These are phyloP conservation scores for Eubasilissa splendida DNA, from an alignment of 2,888 invertebrate genomes.

Conservation along the genomic window DNA sequence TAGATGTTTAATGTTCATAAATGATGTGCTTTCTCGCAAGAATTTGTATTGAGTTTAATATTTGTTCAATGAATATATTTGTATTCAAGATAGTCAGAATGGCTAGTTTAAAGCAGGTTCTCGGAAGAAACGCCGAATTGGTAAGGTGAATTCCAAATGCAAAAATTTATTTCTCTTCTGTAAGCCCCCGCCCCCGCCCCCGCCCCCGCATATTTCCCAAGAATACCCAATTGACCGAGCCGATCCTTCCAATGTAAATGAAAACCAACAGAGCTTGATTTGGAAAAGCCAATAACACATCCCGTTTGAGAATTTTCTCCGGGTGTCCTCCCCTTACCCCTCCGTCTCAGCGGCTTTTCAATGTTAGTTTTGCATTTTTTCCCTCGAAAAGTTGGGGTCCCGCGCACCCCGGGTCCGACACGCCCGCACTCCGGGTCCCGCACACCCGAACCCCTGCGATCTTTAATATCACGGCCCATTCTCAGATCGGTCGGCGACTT, in stretches of 20 bases:
- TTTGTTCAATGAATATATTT: too few species aligned
- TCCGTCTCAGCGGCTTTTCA: neutral
- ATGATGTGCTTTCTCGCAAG: too few species aligned
- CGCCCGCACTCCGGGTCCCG: neutral
- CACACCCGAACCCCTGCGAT: neutral
- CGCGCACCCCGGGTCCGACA: neutral
- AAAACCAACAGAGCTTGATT: slow-evolving; percentile 7
- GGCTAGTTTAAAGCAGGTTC: too few species aligned
- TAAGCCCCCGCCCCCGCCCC: neutral
- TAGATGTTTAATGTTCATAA: too few species aligned
- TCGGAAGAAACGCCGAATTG: neutral
- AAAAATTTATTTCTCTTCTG: too few species aligned
- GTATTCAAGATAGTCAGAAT: too few species aligned
- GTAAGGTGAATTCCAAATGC: too few species aligned
- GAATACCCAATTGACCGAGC: slow-evolving; percentile 12
- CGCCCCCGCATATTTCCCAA: neutral
- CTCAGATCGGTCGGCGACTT: neutral
- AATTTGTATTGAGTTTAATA: too few species aligned
- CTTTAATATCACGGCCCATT: slow-evolving; percentile 26
- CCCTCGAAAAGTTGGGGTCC: slow-evolving; percentile 19
- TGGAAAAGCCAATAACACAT: slow-evolving; percentile 21
- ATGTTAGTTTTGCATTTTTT: slow-evolving; percentile 24
- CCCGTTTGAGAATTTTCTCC: slow-evolving; percentile 11
- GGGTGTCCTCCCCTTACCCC: neutral
- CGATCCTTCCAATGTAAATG: neutral